Evolutionary conservation across 2,797 vertebrate genomes (phyloP).

Genomic region (Enteromius argenteus): DNA sequence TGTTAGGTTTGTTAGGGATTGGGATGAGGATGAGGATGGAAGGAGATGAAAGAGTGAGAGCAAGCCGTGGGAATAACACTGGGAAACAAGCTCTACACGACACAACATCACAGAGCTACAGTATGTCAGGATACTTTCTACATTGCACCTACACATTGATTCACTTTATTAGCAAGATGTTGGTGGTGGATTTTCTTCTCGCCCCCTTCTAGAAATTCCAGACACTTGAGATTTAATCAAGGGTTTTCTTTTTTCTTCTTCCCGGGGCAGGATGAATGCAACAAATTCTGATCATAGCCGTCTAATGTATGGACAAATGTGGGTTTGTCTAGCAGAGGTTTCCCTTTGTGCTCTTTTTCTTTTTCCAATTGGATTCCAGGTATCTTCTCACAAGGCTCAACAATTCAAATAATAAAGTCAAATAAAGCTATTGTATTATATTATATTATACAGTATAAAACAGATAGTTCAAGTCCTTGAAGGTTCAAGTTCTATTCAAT

Average conservation of each 20-base stretch:
- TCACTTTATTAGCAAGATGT: not conserved
- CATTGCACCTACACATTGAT: not conserved
- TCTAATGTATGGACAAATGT: not conserved
- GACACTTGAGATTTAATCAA: slow-evolving; percentile 9
- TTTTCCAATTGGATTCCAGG: not conserved
- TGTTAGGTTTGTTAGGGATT: slow-evolving; percentile 23
- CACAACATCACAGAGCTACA: slow-evolving; percentile 14
- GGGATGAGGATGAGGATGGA: not conserved
- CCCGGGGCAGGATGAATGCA: not conserved
- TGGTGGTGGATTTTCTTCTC: not conserved
- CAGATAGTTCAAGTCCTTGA: too few species aligned
- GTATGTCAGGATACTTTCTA: slow-evolving; percentile 3
- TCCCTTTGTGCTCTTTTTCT: not conserved
- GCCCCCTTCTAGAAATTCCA: not conserved
- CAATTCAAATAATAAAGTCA: not conserved
- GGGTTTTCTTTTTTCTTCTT: slow-evolving; percentile 9
- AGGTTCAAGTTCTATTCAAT: too few species aligned
- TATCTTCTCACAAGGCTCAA: not conserved
- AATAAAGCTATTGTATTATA: not conserved
- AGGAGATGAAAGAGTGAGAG: slow-evolving; percentile 16
- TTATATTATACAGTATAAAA: too few species aligned
- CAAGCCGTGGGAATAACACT: slow-evolving; percentile 14
- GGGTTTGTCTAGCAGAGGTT: not conserved
- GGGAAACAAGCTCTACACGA: not conserved
- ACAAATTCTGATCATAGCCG: not conserved